These are phyloP conservation scores for Popillia japonica DNA, from an alignment of 1,140 invertebrate genomes.

Conservation along the genomic window DNA sequence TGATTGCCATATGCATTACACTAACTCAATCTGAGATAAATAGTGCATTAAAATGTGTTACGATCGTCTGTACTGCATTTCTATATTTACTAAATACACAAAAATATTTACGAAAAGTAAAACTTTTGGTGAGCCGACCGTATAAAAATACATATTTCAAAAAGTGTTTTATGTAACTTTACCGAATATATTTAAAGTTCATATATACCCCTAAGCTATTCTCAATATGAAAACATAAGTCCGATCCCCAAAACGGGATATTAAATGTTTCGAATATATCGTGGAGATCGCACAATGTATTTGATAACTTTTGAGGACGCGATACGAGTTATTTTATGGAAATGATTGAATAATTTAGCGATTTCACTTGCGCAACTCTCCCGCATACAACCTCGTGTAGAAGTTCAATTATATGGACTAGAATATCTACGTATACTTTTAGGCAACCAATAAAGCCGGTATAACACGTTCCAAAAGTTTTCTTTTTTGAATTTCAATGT, in stretches of 20 bases:
- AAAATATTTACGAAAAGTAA: conserved; percentile 24
- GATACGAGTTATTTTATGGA: conserved; percentile 15
- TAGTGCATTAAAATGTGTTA: no score
- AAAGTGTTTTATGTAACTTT: conserved; percentile 15
- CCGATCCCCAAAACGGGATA: conserved; percentile 26
- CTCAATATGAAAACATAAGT: conserved; percentile 39
- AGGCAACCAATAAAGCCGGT: no score
- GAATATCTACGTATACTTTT: no score
- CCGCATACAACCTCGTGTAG: neutral
- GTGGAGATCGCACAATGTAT: neutral
- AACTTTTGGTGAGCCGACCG: neutral
- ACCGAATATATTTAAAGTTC: conserved; percentile 34
- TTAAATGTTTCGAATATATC: neutral
- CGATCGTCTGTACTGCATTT: neutral
- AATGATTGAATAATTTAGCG: conserved; percentile 6
- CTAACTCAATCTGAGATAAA: no score
- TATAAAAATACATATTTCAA: conserved; percentile 30
- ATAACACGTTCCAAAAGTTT: no score
- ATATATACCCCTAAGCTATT: conserved; percentile 34
- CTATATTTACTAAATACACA: neutral
- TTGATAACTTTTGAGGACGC: neutral
- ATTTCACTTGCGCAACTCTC: neutral
- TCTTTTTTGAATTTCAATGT: no score
- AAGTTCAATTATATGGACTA: neutral
- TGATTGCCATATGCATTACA: no score